Evolutionary conservation across 2,888 invertebrate species (phyloP).

Genomic region (Metallyticus violacea): DNA sequence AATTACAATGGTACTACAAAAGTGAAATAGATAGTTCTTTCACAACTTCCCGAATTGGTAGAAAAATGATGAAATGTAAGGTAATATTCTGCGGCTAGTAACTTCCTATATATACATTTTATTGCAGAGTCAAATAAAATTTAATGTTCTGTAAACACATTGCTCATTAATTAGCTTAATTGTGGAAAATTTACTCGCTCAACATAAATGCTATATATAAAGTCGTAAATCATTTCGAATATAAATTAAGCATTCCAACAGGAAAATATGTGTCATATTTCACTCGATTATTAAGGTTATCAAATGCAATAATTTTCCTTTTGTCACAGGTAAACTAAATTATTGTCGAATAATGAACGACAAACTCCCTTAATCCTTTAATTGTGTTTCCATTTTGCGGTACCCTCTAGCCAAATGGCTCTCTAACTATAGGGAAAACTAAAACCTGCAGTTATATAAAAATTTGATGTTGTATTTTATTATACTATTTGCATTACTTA

Average conservation of each 20-base stretch:
- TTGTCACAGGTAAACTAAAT: background rate
- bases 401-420: background rate
- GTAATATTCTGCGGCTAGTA: no score
- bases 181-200: background rate
- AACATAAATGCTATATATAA: background rate
- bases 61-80: no score
- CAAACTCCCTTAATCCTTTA: background rate
- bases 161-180: background rate
- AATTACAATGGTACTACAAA: no score
- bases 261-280: background rate
- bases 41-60: no score
- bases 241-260: background rate
- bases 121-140: no score
- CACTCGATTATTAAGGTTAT: background rate
- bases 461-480: background rate
- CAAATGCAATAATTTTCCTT: background rate
- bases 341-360: background rate
- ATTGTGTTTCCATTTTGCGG: background rate
- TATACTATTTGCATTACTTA: background rate
- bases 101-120: no score
- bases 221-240: background rate
- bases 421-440: background rate
- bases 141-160: background rate
- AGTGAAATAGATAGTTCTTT: no score
- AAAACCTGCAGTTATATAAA: background rate